Conservation (phyloP, 1,140 invertebrate genomes). For the Bilobella aurantiaca region DNA sequence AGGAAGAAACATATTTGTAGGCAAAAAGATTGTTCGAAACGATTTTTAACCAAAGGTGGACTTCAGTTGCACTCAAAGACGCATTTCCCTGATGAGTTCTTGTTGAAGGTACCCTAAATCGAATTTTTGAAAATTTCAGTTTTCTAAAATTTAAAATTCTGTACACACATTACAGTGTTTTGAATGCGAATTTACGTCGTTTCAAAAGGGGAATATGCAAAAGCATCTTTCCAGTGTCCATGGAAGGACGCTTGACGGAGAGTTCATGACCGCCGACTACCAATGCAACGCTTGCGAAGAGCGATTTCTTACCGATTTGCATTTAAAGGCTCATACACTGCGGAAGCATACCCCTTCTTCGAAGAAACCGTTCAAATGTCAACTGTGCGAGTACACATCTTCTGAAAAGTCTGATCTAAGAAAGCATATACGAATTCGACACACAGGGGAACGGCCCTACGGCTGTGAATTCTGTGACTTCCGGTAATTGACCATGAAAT, state of each 20-base stretch:
- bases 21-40: constrained; percentile 31
- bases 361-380: constrained; percentile 44
- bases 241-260: constrained; percentile 34
- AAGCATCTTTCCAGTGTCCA: constrained; percentile 37
- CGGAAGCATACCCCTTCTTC: constrained; percentile 31
- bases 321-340: constrained; percentile 36
- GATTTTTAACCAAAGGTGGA: constrained; percentile 33
- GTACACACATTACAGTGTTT: constrained; percentile 33
- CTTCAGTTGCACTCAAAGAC: constrained; percentile 1
- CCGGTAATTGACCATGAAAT: constrained; percentile 17
- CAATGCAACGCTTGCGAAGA: constrained; percentile 35
- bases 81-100: constrained; percentile 12
- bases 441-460: constrained; percentile 37
- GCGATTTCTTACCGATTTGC: constrained; percentile 32
- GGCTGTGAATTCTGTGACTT: constrained; percentile 37
- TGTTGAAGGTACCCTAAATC: background rate
- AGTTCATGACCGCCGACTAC: constrained; percentile 25
- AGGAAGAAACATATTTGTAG: background rate
- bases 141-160: constrained; percentile 4
- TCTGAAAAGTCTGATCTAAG: constrained; percentile 44
- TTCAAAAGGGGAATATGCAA: constrained; percentile 36
- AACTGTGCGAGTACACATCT: constrained; percentile 43
- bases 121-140: constrained; percentile 13
- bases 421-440: constrained; percentile 42
- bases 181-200: constrained; percentile 28